Conservation (phyloP, 2,888 invertebrate genomes). For the Amblyjoppa fuscipennis region DNA sequence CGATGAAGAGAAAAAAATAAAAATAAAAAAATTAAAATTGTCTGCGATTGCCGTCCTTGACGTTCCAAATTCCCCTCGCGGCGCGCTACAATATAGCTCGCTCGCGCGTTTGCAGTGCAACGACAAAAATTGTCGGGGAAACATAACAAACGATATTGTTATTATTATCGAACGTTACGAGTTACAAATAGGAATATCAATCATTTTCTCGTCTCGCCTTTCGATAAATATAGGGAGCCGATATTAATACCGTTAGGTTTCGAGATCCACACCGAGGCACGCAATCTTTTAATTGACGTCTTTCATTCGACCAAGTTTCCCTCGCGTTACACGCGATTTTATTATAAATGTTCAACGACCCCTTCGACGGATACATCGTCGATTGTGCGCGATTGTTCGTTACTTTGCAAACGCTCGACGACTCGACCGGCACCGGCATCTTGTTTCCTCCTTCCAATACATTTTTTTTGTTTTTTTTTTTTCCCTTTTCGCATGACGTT, state of each 20-base stretch:
- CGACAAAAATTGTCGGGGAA: slow-evolving; percentile 6
- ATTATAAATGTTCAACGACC: slow-evolving; percentile 64
- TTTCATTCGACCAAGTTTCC: not conserved
- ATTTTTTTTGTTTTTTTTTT: slow-evolving; percentile 4
- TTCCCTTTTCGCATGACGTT: not conserved
- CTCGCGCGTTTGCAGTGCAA: not conserved
- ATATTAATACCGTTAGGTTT: slow-evolving; percentile 44
- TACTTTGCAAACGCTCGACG: slow-evolving; percentile 22
- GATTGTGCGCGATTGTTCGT: slow-evolving; percentile 44
- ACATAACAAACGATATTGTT: slow-evolving; percentile 9
- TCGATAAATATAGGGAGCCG: slow-evolving; percentile 25
- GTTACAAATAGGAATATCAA: slow-evolving; percentile 59
- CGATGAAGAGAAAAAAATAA: slow-evolving; percentile 28
- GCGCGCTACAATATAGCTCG: not conserved
- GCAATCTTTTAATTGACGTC: slow-evolving; percentile 33
- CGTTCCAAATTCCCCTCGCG: not conserved
- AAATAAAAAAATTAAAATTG: not conserved
- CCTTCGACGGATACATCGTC: slow-evolving; percentile 38
- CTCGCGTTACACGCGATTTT: slow-evolving; percentile 8
- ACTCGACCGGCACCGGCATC: not conserved
- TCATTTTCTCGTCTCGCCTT: slow-evolving; percentile 21
- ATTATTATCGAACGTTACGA: slow-evolving; percentile 52
- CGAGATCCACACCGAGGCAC: slow-evolving; percentile 18
- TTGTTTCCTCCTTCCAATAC: slow-evolving; percentile 15
- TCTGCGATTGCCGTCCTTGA: slow-evolving; percentile 55